Evolutionary conservation across 2,888 invertebrate genomes (phyloP), one percentile per base, ranked within the genome.

Genomic region (Spialia ferax): DNA sequence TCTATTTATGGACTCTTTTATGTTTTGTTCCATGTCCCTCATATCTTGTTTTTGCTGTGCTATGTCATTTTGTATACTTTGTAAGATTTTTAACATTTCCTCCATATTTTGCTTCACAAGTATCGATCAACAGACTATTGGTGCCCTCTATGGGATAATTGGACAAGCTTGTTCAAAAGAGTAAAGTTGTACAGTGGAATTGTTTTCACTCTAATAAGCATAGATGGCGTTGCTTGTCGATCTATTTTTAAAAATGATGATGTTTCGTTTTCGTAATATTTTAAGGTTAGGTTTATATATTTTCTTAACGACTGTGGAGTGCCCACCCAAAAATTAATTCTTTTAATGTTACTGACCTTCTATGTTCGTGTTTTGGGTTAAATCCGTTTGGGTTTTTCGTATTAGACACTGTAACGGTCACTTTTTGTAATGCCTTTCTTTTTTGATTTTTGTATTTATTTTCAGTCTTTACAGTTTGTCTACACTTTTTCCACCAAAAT

Each of bases 1-100:
- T 5, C 67, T 73, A 55, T 72, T 75, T 52, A 75, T 73, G 0
- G 72, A 54, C 8, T 70, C 45, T 35, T 70, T 74, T 6, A 75
- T 74, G 54, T 73, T 71, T 52, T 69, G 59, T 45, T 74, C 73
- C 71, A 74, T 74, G 7, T 74, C 61, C 55, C 64, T 70, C 72
- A 75, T 74, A n/a, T 73, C 71, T 55, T 66, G 63, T 48, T 75
- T 76, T 22, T 73, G 71, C 38, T 66, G 42, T 45, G 70, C n/a
- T 67, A 74, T n/a, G 8, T 74, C 74, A 4, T 59, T 15, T 68
- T 74, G 73, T 54, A 76, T 75, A 10, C 38, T 52, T 63, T 48
- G 48, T 48, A 48, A 6, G 11, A 48, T 20, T 48, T 48, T 48
- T 48, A 48, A 2, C 18, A 48, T 48, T 10, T 48, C 48, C 3